These are phyloP conservation scores for Cephus spinipes DNA, from an alignment of 2,888 invertebrate genomes.

Conservation along the genomic window DNA sequence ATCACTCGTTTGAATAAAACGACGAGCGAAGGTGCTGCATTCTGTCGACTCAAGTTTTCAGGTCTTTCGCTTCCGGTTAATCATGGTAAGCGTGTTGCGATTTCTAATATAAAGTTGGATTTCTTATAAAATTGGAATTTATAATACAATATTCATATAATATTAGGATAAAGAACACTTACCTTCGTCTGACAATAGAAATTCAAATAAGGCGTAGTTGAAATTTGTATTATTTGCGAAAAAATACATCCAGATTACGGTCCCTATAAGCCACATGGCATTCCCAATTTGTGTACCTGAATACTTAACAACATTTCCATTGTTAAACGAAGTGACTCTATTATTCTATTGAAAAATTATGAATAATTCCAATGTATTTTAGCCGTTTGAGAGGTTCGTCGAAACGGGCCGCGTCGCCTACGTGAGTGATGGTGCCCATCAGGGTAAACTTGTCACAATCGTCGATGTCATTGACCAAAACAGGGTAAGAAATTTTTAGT, in stretches of 20 bases:
- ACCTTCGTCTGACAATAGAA: neutral
- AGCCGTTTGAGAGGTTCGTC: conserved; percentile 94
- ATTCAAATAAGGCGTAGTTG: neutral
- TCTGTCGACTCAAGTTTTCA: conserved; percentile 22
- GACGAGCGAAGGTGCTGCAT: neutral
- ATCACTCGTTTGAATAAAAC: neutral
- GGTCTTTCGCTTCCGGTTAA: conserved; percentile 53
- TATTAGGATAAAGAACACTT: neutral
- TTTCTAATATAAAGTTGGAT: conserved; percentile 11
- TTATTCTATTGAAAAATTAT: neutral
- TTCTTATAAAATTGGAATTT: neutral
- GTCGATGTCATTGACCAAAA: conserved; percentile 98
- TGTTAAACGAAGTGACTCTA: neutral
- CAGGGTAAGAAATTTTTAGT: conserved; percentile 71
- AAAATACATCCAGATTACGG: neutral
- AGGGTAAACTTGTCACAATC: conserved; percentile 93
- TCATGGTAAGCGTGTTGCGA: conserved; percentile 49
- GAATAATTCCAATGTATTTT: conserved; percentile 42
- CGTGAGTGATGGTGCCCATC: conserved; percentile 88
- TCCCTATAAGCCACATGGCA: neutral
- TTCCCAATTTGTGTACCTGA: neutral
- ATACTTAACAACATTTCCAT: neutral
- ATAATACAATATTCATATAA: neutral
- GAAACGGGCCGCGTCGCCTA: conserved; percentile 98
- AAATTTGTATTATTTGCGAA: neutral